Evolutionary conservation across 2,888 invertebrate species (phyloP), one percentile per base, ranked within the genome.

Genomic region (Tetramorium bicarinatum): DNA sequence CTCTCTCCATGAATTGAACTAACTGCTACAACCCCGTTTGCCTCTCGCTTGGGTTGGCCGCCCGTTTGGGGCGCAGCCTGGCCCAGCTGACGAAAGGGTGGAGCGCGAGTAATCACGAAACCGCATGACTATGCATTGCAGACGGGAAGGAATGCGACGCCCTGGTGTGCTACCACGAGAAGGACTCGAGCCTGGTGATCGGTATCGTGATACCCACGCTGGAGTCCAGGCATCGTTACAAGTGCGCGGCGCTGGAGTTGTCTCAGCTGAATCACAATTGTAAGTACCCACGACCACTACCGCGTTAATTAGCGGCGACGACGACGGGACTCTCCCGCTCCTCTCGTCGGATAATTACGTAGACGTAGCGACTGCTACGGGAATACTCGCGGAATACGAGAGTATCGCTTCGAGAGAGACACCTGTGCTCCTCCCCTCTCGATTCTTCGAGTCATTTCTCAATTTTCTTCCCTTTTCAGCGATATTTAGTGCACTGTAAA

Each of bases 101-200:
- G 77, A 52, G 25, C 4, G 15, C 80, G 34, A 61, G 44, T 76
- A 84, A 82, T 83, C 66, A 83, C 69, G 66, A 67, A 29, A 54
- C 34, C 56, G 59, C 47, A 67, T 80, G 54, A 82, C 69, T 72
- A 62, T 83, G 64, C 82, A 83, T 94, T 93, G 56, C 93, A 95
- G 96, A 96, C 91, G 96, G 95, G 49, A 96, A 95, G 90, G 96
- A 96, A 90, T 96, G 96, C 94, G 97, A 97, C 94, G 96, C 96
- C 85, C 93, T 97, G 72, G 96, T 97, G 91, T 96, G 95, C 95
- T 96, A 96, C 95, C 96, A 96, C 86, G 95, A 95, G 82, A 96
- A 96, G 90, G 97, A 97, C 95, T 95, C 96, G 1, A 96, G 96
- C 92, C 93, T 97, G 90, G 96, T 96, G 1, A 95, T 96, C 75